Evolutionary conservation across 2,113 vertebrate genomes (phyloP).

Genomic region (Beaufortia kweichowensis): DNA sequence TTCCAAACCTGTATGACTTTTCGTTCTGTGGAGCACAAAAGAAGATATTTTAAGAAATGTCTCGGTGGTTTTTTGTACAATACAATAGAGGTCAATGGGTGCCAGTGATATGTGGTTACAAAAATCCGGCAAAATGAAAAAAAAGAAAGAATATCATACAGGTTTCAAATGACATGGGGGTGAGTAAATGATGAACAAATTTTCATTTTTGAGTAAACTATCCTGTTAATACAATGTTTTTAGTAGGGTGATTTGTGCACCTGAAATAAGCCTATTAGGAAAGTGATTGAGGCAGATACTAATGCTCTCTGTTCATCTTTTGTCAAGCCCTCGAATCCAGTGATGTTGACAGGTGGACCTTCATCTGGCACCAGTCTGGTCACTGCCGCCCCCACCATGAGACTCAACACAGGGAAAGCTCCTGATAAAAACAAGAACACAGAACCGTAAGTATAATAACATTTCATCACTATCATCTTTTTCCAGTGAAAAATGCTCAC

Average conservation of each 20-base stretch:
- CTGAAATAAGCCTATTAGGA: slow-evolving; percentile 89
- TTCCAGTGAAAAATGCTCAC: no score
- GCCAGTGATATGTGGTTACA: no score
- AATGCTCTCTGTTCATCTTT: slow-evolving; percentile 72
- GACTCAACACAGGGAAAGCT: slow-evolving; percentile 86
- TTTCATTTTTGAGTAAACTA: no score
- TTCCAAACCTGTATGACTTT: no score
- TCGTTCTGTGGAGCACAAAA: no score
- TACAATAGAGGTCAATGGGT: no score
- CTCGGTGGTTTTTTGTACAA: no score
- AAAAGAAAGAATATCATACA: no score
- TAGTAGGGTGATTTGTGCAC: slow-evolving; percentile 60
- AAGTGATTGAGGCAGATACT: slow-evolving; percentile 85
- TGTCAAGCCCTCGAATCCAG: slow-evolving; percentile 62
- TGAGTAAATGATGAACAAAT: no score
- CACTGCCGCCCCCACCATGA: slow-evolving; percentile 87
- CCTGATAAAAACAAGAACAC: slow-evolving; percentile 66
- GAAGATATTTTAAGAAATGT: no score
- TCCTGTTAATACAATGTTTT: background rate
- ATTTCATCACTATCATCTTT: background rate
- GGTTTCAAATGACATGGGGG: no score
- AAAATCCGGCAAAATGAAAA: no score
- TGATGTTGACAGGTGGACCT: slow-evolving; percentile 52
- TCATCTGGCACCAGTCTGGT: slow-evolving; percentile 68
- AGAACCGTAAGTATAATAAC: background rate